Evolutionary conservation across 2,888 invertebrate species (phyloP).

Genomic region (Phengaris alcon): DNA sequence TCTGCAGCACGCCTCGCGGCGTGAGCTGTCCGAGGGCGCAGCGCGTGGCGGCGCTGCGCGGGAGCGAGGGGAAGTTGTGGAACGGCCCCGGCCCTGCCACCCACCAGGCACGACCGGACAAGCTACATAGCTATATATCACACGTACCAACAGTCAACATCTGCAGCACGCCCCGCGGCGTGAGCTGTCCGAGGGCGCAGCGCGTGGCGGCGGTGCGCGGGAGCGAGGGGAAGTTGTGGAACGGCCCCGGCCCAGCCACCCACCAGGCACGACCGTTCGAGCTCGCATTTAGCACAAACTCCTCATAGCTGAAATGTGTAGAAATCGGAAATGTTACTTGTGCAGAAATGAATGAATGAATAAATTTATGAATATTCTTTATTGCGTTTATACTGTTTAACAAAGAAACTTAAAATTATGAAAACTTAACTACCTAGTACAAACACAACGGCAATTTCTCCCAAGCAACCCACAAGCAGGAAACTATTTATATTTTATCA

Average conservation of each 20-base stretch:
- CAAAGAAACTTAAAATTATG: too few relatives aligned
- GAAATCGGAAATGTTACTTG: background rate
- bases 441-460: too few relatives aligned
- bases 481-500: too few relatives aligned
- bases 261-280: conserved; percentile 82
- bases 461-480: too few relatives aligned
- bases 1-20: conserved; percentile 88
- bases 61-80: conserved; percentile 89
- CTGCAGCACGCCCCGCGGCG: conserved; percentile 89
- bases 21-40: conserved; percentile 94
- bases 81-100: conserved; percentile 88
- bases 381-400: too few relatives aligned
- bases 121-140: conserved; percentile 47
- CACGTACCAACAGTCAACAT: conserved; percentile 85
- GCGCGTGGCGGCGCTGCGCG: conserved; percentile 75
- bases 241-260: conserved; percentile 87
- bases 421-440: too few relatives aligned
- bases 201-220: conserved; percentile 79
- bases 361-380: too few relatives aligned
- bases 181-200: conserved; percentile 92
- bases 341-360: too few relatives aligned
- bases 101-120: conserved; percentile 83
- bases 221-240: conserved; percentile 90
- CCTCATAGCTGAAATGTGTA: conserved; percentile 63
- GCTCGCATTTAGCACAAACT: conserved; percentile 79